Conservation (phyloP, 2,113 vertebrate genomes). For the Gymnogyps californianus region DNA sequence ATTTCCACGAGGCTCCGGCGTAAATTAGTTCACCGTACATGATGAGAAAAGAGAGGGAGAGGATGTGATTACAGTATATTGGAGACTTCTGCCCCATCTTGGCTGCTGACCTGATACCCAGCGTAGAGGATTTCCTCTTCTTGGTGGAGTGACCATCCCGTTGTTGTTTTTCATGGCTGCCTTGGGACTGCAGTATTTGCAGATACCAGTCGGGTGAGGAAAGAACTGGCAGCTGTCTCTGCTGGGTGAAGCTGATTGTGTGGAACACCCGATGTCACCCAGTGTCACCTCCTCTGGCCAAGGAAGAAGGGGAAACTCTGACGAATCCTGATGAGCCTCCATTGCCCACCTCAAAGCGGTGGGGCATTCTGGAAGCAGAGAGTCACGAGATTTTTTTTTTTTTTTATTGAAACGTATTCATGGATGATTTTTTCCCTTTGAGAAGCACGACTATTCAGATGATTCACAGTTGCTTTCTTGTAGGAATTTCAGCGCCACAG, state of each 20-base stretch:
- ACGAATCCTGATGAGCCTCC: neutral
- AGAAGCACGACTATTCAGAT: neutral
- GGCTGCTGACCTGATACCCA: neutral
- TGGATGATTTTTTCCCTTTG: neutral
- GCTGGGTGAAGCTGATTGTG: neutral
- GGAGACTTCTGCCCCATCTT: neutral
- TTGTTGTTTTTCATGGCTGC: accelerated
- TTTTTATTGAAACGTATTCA: neutral
- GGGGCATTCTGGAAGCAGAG: neutral
- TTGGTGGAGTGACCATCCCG: neutral
- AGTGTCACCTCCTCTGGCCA: neutral
- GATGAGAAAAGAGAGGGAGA: neutral
- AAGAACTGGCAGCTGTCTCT: neutral
- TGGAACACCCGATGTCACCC: neutral
- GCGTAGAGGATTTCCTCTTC: accelerated
- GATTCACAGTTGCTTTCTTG: neutral
- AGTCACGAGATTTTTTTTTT: neutral
- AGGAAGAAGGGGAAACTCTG: neutral
- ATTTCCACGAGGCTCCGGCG: neutral
- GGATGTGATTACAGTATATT: accelerated
- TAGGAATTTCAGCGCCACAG: neutral
- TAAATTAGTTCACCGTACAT: accelerated
- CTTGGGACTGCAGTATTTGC: neutral
- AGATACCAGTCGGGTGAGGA: neutral
- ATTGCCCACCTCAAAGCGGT: neutral